Conservation (phyloP, 2,888 invertebrate genomes). For the Nipponacmea schrenckii region DNA sequence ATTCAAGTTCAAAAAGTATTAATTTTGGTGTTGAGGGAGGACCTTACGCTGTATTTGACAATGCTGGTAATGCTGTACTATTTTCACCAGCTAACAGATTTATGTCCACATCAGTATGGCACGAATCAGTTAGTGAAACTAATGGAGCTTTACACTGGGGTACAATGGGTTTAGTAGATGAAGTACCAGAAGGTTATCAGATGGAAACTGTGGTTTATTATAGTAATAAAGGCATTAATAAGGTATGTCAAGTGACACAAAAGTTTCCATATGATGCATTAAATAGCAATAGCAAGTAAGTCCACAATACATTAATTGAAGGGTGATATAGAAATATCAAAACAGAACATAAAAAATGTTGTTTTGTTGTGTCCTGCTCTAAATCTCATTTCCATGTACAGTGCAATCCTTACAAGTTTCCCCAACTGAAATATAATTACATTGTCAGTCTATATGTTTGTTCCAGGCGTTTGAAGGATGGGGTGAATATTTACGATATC, state of each 20-base stretch:
- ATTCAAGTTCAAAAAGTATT: not conserved
- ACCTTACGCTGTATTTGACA: not conserved
- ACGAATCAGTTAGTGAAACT: conserved; percentile 11
- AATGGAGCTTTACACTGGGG: conserved; percentile 12
- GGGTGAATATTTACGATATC: conserved; percentile 38
- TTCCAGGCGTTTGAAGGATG: conserved; percentile 38
- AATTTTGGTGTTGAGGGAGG: not conserved
- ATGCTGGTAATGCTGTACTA: not conserved
- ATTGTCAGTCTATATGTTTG: not conserved
- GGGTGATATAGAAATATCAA: no score
- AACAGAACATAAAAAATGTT: not conserved
- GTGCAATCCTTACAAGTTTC: no score
- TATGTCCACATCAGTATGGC: not conserved
- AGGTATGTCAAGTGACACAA: not conserved
- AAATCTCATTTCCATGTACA: no score
- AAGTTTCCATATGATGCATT: not conserved
- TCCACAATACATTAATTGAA: not conserved
- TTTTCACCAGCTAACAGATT: not conserved
- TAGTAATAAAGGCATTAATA: not conserved
- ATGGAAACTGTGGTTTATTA: not conserved
- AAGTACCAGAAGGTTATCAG: not conserved
- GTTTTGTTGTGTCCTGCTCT: no score
- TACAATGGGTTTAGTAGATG: not conserved
- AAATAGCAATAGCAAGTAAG: not conserved
- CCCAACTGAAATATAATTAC: not conserved